Evolutionary conservation across 2,888 invertebrate genomes (phyloP), one percentile per base, ranked within the genome.

Genomic region (Euzophera pinguis): DNA sequence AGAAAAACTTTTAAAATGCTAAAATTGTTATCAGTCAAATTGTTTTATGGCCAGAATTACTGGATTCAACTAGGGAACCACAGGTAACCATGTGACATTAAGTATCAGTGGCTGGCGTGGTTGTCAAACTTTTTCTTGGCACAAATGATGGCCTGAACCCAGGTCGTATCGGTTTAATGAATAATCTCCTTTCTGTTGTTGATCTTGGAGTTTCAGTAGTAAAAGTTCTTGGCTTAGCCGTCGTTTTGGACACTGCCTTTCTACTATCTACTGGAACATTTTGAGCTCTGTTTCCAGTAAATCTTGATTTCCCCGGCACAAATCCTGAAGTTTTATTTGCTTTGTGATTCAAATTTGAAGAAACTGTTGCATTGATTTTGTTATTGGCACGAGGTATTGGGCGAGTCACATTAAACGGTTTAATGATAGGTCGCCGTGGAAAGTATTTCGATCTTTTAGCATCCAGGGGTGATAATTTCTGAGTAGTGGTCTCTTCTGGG

Each of bases 221-320:
- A 37, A 71, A 82, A 1, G 68, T 67, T 72, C 75, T 84, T 3
- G 70, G 58, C 69, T 78, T 86, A 14, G 72, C 55, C 37, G 61
- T 62, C 0, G 54, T 65, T 51, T 68, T 75, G 45, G 32, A 16
- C 5, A 13, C 14, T 27, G 45, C 32, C 57, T 81, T 88, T 61
- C 77, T 84, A 9, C 78, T 43, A 60, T 90, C 90, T 45, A 89
- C 67, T 8, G 90, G 91, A 4, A 90, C 84, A 47, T 90, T 91
- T 70, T 89, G 88, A 14, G 75, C 70, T 60, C 90, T 76, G 38
- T 63, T 81, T 3, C 63, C 77, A 5, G 79, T 72, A 56, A 88
- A 86, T 48, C 90, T 75, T 4, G 83, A 76, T 60, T 83, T 86
- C 16, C 58, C 76, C 1, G 84, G 79, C 50, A 62, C 78, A 51